Conservation (phyloP, 2,888 invertebrate genomes). For the Leptinotarsa juncta region DNA sequence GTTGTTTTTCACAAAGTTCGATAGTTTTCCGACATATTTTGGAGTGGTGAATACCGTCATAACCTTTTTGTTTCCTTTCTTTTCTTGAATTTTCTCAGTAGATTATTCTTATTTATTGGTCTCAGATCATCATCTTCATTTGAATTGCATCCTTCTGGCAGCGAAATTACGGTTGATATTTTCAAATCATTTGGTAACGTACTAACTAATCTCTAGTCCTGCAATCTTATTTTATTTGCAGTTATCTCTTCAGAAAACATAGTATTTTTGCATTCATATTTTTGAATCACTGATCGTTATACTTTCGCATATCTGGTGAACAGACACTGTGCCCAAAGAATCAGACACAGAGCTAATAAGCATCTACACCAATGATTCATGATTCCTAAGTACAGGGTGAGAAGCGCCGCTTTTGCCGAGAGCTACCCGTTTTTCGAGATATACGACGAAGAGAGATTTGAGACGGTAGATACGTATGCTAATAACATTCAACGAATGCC, state of each 20-base stretch:
- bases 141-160: too few relatives aligned
- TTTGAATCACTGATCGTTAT: constrained; percentile 10
- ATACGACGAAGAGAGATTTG: constrained; percentile 30
- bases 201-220: too few relatives aligned
- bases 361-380: constrained; percentile 63
- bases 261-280: not conserved
- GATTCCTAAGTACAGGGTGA: constrained; percentile 59
- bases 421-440: constrained; percentile 32
- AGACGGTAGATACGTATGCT: constrained; percentile 17
- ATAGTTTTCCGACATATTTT: too few relatives aligned
- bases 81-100: too few relatives aligned
- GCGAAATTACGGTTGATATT: too few relatives aligned
- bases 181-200: too few relatives aligned
- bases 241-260: not conserved
- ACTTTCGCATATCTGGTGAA: constrained; percentile 16
- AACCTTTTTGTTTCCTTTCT: too few relatives aligned
- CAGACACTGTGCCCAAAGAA: constrained; percentile 11
- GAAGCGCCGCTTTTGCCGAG: constrained; percentile 54
- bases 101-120: too few relatives aligned
- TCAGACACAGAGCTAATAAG: constrained; percentile 56
- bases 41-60: too few relatives aligned
- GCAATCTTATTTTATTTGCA: too few relatives aligned
- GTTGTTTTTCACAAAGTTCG: too few relatives aligned
- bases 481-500: constrained; percentile 1
- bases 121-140: too few relatives aligned